Base-by-base conservation (phyloP, 2,797 vertebrate genomes). In the Capromys pilorides region DNA sequence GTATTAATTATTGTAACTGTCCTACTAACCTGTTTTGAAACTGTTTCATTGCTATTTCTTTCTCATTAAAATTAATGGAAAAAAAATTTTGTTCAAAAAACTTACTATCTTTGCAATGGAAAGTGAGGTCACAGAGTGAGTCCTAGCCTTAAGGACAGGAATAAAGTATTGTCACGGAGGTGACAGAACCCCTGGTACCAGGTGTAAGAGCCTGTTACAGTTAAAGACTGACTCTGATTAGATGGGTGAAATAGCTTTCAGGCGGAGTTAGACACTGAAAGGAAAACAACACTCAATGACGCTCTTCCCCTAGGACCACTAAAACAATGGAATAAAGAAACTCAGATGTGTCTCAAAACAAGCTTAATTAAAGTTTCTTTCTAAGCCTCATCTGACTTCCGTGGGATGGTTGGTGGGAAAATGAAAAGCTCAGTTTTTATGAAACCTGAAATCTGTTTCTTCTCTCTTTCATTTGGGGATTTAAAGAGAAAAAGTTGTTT, bases 291-390 rank as follows among this genome's bases (percentile, higher is more conserved):
- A 7, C 54, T 95, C 80, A 92, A 79, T 90, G 97, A 92, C 77
- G 82, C 16, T 69, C 66, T 11, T 94, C 93, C 79, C 94, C 67
- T 86, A 95, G 82, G n/a, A 28, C 71, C 41, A 41, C 49, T 71
- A 12, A 57, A 69, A 62, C 94, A 95, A 73, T 69, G 57, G 88
- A 92, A 88, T 90, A 16, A 91, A 88, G 67, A 90, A 86, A 88
- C 26, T 73, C 45, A 31, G 66, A 21, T 71, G 28, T 86, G 85
- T 95, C 79, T 93, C 88, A 62, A 79, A 86, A 75, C 59, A 95
- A 87, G 67, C 89, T 95, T 97, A 96, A 95, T 94, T 97, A 94
- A 96, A 93, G 91, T 95, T 96, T 81, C 78, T 57, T 94, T 67
- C 79, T 75, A 96, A 87, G 84, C 41, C 61, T 89, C 19, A 3